Evolutionary conservation across 2,888 invertebrate species (phyloP).

Genomic region (Endotricha flammealis): DNA sequence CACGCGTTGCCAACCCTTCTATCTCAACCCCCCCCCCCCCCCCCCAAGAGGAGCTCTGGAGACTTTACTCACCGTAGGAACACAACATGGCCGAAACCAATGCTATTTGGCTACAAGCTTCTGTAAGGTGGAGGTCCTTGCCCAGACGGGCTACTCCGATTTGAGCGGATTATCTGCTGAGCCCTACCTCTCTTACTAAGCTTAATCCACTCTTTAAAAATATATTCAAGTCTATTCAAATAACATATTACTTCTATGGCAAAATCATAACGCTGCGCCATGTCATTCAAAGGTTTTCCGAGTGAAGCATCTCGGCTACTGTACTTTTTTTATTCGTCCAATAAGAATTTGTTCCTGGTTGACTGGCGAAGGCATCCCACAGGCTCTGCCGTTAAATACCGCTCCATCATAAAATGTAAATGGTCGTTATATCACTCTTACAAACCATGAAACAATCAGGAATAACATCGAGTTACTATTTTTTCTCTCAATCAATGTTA

Average conservation of each 20-base stretch:
- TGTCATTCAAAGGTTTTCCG: constrained; percentile 66
- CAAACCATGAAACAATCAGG: constrained; percentile 54
- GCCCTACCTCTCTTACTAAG: no score
- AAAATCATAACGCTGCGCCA: constrained; percentile 42
- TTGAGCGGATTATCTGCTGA: no score
- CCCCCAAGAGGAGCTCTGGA: no score
- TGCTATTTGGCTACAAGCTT: no score
- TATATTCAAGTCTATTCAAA: no score
- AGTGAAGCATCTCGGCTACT: constrained; percentile 43
- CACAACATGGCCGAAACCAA: no score
- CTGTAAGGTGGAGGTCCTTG: no score
- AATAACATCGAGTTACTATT: constrained; percentile 34
- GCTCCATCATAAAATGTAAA: constrained; percentile 68
- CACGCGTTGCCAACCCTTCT: no score
- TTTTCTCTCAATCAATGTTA: constrained; percentile 6
- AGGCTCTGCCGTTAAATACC: constrained; percentile 53
- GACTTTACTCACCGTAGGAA: no score
- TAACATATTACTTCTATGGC: constrained; percentile 22
- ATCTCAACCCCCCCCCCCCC: no score
- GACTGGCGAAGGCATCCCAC: constrained; percentile 52
- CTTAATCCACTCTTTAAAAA: no score
- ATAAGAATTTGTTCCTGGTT: constrained; percentile 72
- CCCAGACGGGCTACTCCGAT: no score
- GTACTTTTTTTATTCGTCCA: constrained; percentile 48
- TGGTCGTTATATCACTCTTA: constrained; percentile 49